Percentiles rank a stretch among this genome's conserved stretches.
phyloP scores from a whole-genome alignment of 64 coral and sea anemone genomes.

The Platygyra sinensis region DNA sequence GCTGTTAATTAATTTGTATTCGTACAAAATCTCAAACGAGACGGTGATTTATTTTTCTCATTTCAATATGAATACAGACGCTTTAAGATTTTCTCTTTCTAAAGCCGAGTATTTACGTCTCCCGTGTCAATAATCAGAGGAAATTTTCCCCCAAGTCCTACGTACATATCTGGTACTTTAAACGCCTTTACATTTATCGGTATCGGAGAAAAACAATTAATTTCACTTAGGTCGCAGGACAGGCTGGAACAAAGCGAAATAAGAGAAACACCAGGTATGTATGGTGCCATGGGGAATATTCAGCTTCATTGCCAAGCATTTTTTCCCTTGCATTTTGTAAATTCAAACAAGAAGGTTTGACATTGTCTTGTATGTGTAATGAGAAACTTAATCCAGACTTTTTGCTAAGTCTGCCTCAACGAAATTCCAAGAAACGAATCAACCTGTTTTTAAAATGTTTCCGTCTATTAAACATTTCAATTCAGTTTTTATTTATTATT shows the following conservation, averaged over 20 bases:
- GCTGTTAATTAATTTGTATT: constrained; percentile 30
- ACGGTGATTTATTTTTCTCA: constrained; percentile 7
- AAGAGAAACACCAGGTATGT: too few relatives aligned
- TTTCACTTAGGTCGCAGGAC: too few relatives aligned
- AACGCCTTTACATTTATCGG: background rate
- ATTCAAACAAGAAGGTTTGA: background rate
- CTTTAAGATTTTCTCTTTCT: background rate
- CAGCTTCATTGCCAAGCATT: too few relatives aligned
- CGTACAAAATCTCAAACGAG: background rate
- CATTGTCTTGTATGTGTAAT: background rate
- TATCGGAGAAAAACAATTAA: background rate
- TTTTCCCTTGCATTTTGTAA: background rate
- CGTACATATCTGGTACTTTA: background rate
- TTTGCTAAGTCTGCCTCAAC: background rate
- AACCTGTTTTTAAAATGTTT: background rate
- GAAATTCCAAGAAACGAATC: background rate
- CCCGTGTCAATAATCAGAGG: background rate
- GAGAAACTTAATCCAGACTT: background rate
- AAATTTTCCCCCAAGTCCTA: background rate
- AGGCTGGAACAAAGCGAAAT: too few relatives aligned
- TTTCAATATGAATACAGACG: constrained; percentile 29
- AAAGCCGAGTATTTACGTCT: background rate
- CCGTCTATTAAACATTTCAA: background rate
- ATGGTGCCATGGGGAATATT: too few relatives aligned
- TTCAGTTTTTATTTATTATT: background rate